Percentiles rank a stretch among this genome's conserved stretches.
Conservation (phyloP, 1,140 invertebrate species). For the Drosophila lini region DNA sequence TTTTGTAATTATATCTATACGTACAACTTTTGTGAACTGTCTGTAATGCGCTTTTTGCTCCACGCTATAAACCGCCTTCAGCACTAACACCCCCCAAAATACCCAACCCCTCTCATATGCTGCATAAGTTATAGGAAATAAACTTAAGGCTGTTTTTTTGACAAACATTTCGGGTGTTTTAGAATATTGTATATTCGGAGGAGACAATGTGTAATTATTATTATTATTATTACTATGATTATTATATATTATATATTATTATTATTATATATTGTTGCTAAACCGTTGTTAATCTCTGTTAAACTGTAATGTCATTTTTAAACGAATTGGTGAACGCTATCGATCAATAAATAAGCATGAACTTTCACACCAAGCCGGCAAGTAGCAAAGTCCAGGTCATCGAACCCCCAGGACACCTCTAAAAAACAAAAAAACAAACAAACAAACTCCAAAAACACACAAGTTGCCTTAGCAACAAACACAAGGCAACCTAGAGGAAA, state of each 20-base stretch:
- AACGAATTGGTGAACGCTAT: conserved; percentile 67
- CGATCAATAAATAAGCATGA: conserved; percentile 55
- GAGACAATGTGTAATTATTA: conserved; percentile 65
- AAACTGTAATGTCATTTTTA: conserved; percentile 73
- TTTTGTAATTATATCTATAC: conserved; percentile 61
- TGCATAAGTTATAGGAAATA: conserved; percentile 50
- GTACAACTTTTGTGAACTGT: conserved; percentile 41
- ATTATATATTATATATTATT: conserved; percentile 53
- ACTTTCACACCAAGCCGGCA: conserved; percentile 7
- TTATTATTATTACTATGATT: conserved; percentile 53
- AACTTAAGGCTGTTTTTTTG: conserved; percentile 79
- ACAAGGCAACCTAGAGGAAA: conserved; percentile 30
- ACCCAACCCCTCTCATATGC: conserved; percentile 14
- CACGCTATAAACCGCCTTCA: conserved; percentile 13
- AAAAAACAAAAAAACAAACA: conserved; percentile 9
- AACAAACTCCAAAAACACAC: conserved; percentile 23
- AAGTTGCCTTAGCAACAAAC: conserved; percentile 67
- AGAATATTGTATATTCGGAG: conserved; percentile 75
- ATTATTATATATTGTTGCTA: conserved; percentile 66
- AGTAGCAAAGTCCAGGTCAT: conserved; percentile 4
- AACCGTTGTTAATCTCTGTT: conserved; percentile 67
- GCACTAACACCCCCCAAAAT: neutral
- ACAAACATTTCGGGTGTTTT: conserved; percentile 75
- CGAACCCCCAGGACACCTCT: conserved; percentile 1
- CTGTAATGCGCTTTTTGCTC: conserved; percentile 52